Evolutionary conservation across 2,797 vertebrate species (phyloP).

Genomic region (Numenius phaeopus): DNA sequence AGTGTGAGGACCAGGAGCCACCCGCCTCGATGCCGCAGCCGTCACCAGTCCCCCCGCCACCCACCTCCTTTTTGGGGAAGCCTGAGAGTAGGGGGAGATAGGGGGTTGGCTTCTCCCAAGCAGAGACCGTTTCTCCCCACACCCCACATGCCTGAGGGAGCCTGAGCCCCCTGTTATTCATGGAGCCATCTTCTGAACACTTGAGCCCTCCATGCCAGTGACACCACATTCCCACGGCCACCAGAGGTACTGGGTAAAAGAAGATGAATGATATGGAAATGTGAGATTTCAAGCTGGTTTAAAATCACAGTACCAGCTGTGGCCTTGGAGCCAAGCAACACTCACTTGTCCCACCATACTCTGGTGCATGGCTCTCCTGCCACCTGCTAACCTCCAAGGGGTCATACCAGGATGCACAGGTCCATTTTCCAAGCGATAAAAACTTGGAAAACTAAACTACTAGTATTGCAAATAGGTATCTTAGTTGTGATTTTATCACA

Average conservation of each 20-base stretch:
- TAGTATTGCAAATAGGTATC: neutral
- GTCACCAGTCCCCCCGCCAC: fast-evolving
- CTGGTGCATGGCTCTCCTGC: neutral
- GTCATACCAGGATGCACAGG: neutral
- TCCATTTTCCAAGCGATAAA: neutral
- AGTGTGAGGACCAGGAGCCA: fast-evolving
- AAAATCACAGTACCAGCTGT: neutral
- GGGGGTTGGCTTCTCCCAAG: fast-evolving
- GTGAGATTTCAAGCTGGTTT: neutral
- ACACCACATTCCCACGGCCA: fast-evolving
- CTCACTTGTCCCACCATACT: neutral
- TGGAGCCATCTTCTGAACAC: neutral
- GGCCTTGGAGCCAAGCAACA: neutral
- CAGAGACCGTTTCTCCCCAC: fast-evolving
- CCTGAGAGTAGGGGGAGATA: neutral
- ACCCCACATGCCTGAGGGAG: fast-evolving
- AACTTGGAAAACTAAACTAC: neutral
- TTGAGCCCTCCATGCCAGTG: neutral
- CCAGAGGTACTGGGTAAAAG: neutral
- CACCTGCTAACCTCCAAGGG: neutral
- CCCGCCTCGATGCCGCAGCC: fast-evolving
- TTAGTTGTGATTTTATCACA: neutral
- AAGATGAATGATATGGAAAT: neutral
- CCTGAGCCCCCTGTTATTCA: neutral
- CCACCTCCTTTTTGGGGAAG: neutral